Percentiles rank a stretch among this genome's conserved stretches.
Conservation (phyloP, 2,797 vertebrate genomes). For the Parauchenoglanis ngamensis region DNA sequence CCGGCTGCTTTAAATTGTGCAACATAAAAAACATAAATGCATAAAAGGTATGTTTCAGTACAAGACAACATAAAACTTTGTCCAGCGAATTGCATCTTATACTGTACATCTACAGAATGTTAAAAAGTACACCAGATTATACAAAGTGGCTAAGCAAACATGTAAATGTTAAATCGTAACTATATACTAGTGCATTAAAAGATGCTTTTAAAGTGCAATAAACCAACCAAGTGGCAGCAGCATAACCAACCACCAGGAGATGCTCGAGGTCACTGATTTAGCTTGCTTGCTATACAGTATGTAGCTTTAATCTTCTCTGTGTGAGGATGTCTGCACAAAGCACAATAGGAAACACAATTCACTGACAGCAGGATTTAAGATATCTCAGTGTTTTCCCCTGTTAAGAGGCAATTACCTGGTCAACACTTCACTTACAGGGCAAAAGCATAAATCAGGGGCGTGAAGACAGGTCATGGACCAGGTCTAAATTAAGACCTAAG, state of each 20-base stretch:
- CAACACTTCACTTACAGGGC: conserved; percentile 41
- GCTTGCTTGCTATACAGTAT: not conserved
- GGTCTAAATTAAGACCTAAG: conserved; percentile 55
- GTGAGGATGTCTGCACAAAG: conserved; percentile 32
- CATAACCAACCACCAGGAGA: not conserved
- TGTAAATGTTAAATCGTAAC: not conserved
- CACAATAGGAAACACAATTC: conserved; percentile 13
- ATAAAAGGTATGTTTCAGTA: not conserved
- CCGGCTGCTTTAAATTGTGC: not conserved
- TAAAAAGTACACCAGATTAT: not conserved
- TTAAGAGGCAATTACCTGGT: conserved; percentile 52
- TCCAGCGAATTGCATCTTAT: not conserved
- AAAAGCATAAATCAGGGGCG: conserved; percentile 51
- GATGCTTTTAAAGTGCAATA: not conserved
- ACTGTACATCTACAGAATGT: not conserved
- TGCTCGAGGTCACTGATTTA: not conserved
- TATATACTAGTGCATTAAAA: not conserved
- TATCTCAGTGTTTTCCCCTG: conserved; percentile 34
- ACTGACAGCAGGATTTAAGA: conserved; percentile 42
- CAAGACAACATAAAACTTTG: not conserved
- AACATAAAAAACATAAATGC: not conserved
- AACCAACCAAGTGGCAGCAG: not conserved
- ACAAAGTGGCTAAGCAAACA: not conserved
- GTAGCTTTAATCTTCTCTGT: conserved; percentile 20
- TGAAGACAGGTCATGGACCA: conserved; percentile 50